These are phyloP conservation scores for Flexamia atlantica DNA, from an alignment of 2,888 invertebrate genomes.

Conservation along the genomic window DNA sequence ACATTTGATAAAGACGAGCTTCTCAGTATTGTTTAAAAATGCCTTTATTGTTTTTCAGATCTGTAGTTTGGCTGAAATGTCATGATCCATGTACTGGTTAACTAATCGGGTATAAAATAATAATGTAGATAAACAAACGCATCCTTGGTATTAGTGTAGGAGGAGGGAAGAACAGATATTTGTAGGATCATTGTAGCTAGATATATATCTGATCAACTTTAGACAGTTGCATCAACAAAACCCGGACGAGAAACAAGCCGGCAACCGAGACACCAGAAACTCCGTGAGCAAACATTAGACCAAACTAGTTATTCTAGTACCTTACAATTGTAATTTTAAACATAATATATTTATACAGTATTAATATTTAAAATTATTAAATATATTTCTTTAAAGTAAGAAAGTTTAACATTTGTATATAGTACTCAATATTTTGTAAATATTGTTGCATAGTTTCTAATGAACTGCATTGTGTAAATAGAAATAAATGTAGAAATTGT, in stretches of 20 bases:
- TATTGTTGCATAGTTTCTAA: slow-evolving; percentile 71
- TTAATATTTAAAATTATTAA: slow-evolving; percentile 65
- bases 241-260: neutral
- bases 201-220: slow-evolving; percentile 4
- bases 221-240: neutral
- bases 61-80: neutral
- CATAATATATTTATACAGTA: slow-evolving; percentile 68
- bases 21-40: neutral
- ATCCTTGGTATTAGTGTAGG: neutral
- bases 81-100: neutral
- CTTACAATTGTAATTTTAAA: slow-evolving; percentile 64
- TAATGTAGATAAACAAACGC: neutral
- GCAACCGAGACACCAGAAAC: slow-evolving; percentile 47
- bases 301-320: slow-evolving; percentile 60
- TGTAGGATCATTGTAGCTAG: slow-evolving; percentile 8
- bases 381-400: slow-evolving; percentile 67
- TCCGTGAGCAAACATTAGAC: slow-evolving; percentile 37
- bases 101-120: neutral
- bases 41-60: neutral
- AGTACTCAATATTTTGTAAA: slow-evolving; percentile 64
- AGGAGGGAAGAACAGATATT: neutral
- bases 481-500: slow-evolving; percentile 38
- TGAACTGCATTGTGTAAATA: slow-evolving; percentile 50
- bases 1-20: neutral
- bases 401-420: slow-evolving; percentile 62